A percentile compares a stretch with the other conserved stretches of the same genome.
Evolutionary conservation across 2,797 vertebrate species (phyloP).

Genomic region (Lindbergichthys nudifrons): DNA sequence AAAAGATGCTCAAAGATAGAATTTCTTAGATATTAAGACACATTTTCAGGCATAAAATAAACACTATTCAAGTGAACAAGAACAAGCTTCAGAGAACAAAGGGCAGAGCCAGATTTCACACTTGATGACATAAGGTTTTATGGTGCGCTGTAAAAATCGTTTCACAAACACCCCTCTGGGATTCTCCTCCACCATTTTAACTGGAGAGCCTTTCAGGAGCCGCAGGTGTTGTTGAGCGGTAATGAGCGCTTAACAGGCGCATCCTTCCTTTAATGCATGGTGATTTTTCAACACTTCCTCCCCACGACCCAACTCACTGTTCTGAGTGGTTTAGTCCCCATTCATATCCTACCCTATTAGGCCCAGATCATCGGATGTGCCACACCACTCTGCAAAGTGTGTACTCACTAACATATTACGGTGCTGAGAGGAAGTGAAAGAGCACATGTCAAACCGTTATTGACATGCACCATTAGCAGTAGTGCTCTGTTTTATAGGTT

Average conservation of each 20-base stretch:
- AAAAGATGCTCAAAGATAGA: neutral
- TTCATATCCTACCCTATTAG: neutral
- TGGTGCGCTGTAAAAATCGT: neutral
- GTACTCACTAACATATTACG: neutral
- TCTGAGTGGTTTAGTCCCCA: neutral
- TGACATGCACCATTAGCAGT: slow-evolving; percentile 16
- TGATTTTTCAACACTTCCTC: slow-evolving; percentile 18
- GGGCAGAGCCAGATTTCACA: neutral
- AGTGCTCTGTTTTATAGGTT: slow-evolving; percentile 8
- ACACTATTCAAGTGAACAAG: neutral
- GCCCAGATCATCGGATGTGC: neutral
- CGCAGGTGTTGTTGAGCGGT: slow-evolving; percentile 16
- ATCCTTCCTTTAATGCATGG: neutral
- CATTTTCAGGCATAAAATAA: neutral
- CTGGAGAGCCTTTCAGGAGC: neutral
- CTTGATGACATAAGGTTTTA: neutral
- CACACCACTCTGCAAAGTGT: neutral
- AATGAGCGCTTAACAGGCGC: neutral
- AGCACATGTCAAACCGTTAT: neutral
- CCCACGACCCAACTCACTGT: neutral
- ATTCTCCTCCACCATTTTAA: slow-evolving; percentile 4
- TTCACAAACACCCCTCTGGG: slow-evolving; percentile 9
- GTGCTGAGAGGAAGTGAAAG: slow-evolving; percentile 6
- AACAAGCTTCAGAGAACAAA: neutral
- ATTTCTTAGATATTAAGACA: neutral